Evolutionary conservation across 2,797 vertebrate species (phyloP).

Genomic region (Amphiprion clarkii): DNA sequence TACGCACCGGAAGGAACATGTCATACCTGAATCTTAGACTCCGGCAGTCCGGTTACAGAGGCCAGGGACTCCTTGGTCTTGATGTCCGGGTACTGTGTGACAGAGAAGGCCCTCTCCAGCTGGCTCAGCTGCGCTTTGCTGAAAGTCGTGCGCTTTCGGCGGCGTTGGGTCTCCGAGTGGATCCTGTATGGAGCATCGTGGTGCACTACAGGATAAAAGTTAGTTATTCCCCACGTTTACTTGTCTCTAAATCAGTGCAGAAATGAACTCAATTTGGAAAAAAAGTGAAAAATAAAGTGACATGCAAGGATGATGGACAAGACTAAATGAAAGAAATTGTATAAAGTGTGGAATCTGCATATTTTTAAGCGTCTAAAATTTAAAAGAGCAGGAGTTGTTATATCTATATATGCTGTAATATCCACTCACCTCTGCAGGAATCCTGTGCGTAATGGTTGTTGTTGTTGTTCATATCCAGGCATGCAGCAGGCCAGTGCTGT

Average conservation of each 20-base stretch:
- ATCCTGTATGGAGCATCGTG: constrained; percentile 7
- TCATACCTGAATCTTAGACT: constrained; percentile 83
- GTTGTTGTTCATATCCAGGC: constrained; percentile 38
- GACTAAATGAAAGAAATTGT: neutral
- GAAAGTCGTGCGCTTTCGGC: constrained; percentile 81
- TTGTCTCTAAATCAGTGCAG: too few relatives aligned
- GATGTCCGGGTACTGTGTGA: constrained; percentile 76
- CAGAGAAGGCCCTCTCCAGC: constrained; percentile 77
- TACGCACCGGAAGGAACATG: neutral
- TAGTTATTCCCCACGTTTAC: neutral
- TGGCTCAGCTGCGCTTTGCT: constrained; percentile 76
- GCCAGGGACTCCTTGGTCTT: constrained; percentile 76
- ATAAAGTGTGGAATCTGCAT: neutral
- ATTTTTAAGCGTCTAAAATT: neutral
- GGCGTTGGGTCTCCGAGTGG: constrained; percentile 47
- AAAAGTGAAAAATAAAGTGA: neutral
- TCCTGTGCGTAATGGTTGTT: constrained; percentile 34
- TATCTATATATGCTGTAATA: neutral
- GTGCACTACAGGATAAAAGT: constrained; percentile 20
- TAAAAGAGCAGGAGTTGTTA: neutral
- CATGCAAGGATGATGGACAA: neutral
- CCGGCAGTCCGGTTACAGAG: constrained; percentile 69
- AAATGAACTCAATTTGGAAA: neutral
- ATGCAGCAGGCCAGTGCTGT: constrained; percentile 46
- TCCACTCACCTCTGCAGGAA: constrained; percentile 59